Conservation (phyloP, 2,888 invertebrate species). For the Philonicus albiceps region DNA sequence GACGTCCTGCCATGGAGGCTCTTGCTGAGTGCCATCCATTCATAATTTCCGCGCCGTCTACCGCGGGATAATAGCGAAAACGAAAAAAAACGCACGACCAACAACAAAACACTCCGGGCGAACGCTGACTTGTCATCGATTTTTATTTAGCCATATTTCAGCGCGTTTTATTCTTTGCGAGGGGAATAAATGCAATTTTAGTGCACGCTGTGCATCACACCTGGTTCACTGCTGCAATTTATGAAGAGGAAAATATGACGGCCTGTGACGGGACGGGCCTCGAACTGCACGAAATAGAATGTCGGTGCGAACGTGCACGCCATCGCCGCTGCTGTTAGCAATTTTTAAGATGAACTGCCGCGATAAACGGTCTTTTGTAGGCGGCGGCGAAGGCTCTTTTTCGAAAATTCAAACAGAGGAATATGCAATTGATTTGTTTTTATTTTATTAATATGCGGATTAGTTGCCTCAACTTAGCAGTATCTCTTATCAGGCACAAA, state of each 20-base stretch:
- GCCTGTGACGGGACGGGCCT: neutral
- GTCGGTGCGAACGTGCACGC: neutral
- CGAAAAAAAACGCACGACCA: neutral
- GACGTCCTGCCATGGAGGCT: conserved; percentile 10
- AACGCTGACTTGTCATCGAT: conserved; percentile 25
- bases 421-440: neutral
- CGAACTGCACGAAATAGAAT: neutral
- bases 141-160: conserved; percentile 10
- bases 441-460: neutral
- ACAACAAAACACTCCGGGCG: neutral
- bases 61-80: neutral
- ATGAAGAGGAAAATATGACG: conserved; percentile 4
- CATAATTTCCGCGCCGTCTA: conserved; percentile 26
- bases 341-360: neutral
- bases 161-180: neutral
- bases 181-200: conserved; percentile 13
- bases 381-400: neutral
- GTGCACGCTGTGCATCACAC: conserved; percentile 20
- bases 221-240: neutral
- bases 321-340: neutral
- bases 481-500: neutral
- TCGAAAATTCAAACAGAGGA: neutral
- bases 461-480: too few species aligned
- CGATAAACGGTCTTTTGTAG: neutral
- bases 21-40: conserved; percentile 20